Evolutionary conservation across 92 coral and sea anemone genomes (phyloP), one percentile per base, ranked within the genome.

Genomic region (Epizoanthus ramosus): DNA sequence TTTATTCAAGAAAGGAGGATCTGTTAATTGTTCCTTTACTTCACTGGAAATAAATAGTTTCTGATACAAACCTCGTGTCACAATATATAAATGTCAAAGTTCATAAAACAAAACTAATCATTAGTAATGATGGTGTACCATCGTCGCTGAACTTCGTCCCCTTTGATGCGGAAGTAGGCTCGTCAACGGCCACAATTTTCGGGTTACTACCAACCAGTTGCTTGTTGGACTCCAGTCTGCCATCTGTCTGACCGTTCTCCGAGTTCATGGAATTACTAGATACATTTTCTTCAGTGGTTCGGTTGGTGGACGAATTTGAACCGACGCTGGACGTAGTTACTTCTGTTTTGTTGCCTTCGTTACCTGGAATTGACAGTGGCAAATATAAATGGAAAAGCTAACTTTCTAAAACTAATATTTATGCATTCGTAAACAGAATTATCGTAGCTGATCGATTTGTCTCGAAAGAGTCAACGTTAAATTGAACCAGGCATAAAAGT

Each of bases 171-270:
- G 72, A 75, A 15, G 68, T 50, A 12, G 41, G 69, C 8, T 39
- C 82, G 18, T 77, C 82, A 2, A 77, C 82, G 25, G 82, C 71
- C 7, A 77, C 82, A 60, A 77, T 77, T 37, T 57, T 77, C 71
- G 63, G 50, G 71, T 77, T 68, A 35, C 71, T 59, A 9, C 47
- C 81, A 6, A 31, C 2, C 21, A 24, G 25, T 12, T 10, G 71
- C 14, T 69, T 39, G 23, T 61, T 61, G 9, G 25, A 22, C 53
- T 39, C 57, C 33, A 61, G 23, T 4, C 17, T 60, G 33, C n/a
- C 82, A 1, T 41, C 58, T 19, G 71, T 41, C 21, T 37, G 54
- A 39, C 13, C n/a, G 37, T 76, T 39, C 23, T 18, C 56, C 19
- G 22, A n/a, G 63, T 43, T 60, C 56, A 41, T 41, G 9, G 37